These are phyloP conservation scores for Sturnira hondurensis DNA, from an alignment of 2,113 vertebrate species.

Conservation along the genomic window DNA sequence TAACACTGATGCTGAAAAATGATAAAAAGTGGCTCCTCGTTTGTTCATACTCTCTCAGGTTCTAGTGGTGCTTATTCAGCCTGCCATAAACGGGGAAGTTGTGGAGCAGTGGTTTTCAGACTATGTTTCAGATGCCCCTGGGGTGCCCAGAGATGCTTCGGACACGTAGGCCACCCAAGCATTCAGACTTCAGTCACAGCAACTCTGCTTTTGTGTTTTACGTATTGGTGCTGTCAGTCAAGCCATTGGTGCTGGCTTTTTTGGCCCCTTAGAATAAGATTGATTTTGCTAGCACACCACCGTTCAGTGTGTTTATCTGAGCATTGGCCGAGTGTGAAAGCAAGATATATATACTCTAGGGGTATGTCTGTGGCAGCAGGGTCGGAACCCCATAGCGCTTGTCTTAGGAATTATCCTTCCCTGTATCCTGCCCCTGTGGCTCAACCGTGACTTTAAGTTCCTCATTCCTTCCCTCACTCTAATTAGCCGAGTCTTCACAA, in stretches of 20 bases:
- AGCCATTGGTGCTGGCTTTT: background rate
- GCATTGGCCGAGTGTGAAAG: background rate
- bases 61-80: background rate
- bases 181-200: background rate
- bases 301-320: background rate
- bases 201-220: conserved; percentile 6
- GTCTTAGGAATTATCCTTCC: background rate
- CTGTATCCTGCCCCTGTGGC: background rate
- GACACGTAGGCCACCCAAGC: background rate
- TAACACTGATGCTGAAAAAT: background rate
- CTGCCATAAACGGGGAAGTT: background rate
- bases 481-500: background rate
- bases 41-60: background rate
- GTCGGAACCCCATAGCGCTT: background rate
- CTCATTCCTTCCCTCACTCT: background rate
- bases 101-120: background rate
- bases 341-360: background rate
- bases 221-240: background rate
- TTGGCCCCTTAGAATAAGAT: background rate
- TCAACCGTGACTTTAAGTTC: background rate
- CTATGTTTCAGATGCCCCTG: background rate
- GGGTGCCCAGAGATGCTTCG: background rate
- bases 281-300: background rate
- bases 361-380: background rate
- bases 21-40: background rate